Evolutionary conservation across 2,113 vertebrate species (phyloP).

Genomic region (Thunnus thynnus): DNA sequence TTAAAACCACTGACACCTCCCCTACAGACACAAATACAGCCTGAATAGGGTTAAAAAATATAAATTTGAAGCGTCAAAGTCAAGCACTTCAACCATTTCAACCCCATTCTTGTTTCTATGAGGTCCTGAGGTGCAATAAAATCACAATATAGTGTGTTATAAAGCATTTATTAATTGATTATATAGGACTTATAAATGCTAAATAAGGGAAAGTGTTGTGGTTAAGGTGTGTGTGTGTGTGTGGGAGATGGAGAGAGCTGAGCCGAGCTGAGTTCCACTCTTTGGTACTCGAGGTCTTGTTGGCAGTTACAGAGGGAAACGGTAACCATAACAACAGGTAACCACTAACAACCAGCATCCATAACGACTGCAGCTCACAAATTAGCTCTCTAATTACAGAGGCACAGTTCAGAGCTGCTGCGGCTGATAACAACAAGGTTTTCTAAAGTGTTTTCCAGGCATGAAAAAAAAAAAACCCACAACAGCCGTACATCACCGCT

Average conservation of each 20-base stretch:
- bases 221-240: too few species aligned
- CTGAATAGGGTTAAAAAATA: too few species aligned
- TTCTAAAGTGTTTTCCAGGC: slow-evolving; percentile 30
- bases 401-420: slow-evolving; percentile 67
- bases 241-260: background rate
- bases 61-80: too few species aligned
- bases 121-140: too few species aligned
- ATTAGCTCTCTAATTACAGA: slow-evolving; percentile 81
- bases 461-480: background rate
- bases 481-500: background rate
- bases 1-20: too few species aligned
- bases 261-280: slow-evolving; percentile 32
- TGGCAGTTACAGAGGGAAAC: slow-evolving; percentile 75
- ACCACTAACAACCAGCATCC: slow-evolving; percentile 83
- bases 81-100: too few species aligned
- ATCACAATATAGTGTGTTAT: too few species aligned
- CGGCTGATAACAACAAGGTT: slow-evolving; percentile 54
- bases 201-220: background rate
- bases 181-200: background rate
- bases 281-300: slow-evolving; percentile 59
- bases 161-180: too few species aligned
- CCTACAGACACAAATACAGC: too few species aligned
- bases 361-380: slow-evolving; percentile 67
- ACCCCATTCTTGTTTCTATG: too few species aligned
- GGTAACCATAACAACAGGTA: slow-evolving; percentile 89